phyloP scores from a whole-genome alignment of 2,113 vertebrate species.

The Danio rerio region DNA sequence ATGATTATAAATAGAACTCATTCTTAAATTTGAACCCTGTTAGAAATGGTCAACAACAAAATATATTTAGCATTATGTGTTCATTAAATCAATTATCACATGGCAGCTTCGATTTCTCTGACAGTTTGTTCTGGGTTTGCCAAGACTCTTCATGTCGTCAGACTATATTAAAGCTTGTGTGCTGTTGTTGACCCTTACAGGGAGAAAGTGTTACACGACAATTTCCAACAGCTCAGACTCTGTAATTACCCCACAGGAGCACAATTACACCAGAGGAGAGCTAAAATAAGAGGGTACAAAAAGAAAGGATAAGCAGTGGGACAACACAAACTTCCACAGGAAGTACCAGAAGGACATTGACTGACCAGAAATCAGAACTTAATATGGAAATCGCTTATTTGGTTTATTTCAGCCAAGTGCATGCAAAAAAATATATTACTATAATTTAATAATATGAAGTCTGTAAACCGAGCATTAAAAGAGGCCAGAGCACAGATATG shows the following conservation, averaged over 20 bases:
- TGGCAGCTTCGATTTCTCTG: neutral
- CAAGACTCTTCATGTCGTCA: neutral
- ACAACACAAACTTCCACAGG: neutral
- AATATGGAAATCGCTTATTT: too few species aligned
- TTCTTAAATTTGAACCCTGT: neutral
- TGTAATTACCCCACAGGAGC: slow-evolving; percentile 38
- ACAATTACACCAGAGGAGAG: slow-evolving; percentile 15
- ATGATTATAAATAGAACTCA: neutral
- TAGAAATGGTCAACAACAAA: neutral
- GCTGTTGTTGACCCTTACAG: slow-evolving; percentile 8
- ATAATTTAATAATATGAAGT: too few species aligned
- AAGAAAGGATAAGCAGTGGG: neutral
- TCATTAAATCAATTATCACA: too few species aligned
- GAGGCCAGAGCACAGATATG: too few species aligned
- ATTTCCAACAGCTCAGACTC: neutral
- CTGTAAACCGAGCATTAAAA: too few species aligned
- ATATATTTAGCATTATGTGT: neutral
- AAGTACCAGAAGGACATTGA: too few species aligned
- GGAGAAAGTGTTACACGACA: neutral
- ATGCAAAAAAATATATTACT: too few species aligned
- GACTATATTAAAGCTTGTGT: neutral
- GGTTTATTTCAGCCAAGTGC: too few species aligned
- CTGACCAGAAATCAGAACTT: too few species aligned
- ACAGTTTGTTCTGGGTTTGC: neutral
- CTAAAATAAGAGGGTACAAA: neutral